Evolutionary conservation across 2,888 invertebrate genomes (phyloP), one percentile per base, ranked within the genome.

Genomic region (Microdon myrmicae): DNA sequence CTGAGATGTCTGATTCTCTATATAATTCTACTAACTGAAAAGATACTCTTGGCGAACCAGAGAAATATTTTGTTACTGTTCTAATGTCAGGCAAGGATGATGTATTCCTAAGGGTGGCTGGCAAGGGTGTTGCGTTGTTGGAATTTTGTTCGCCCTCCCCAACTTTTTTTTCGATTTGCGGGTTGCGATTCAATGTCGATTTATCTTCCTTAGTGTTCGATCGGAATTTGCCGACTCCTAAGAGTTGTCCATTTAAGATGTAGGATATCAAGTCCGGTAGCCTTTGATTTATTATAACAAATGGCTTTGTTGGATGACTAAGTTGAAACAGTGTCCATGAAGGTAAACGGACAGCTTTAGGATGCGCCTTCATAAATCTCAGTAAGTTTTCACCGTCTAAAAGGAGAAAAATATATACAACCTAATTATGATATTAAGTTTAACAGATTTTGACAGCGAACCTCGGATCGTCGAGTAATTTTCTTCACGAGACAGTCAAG

Each of bases 131-230:
- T n/a, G n/a, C n/a, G n/a, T n/a, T n/a, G n/a, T n/a, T n/a, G n/a
- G n/a, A n/a, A n/a, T n/a, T n/a, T n/a, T n/a, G n/a, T n/a, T n/a
- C n/a, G n/a, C n/a, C n/a, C n/a, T n/a, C n/a, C n/a, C n/a, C n/a
- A n/a, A n/a, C n/a, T n/a, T n/a, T n/a, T n/a, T n/a, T n/a, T n/a
- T n/a, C n/a, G n/a, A n/a, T n/a, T n/a, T n/a, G n/a, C n/a, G 14
- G 23, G 32, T 43, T 49, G 66, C 71, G 75, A 76, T 75, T 75
- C 74, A 71, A 73, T 75, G 73, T 75, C 75, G 72, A 76, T 76
- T 76, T 75, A 71, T 76, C 74, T 74, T 73, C 49, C 45, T 60
- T 60, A 60, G 47, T 43, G 39, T 45, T 59, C 41, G 41, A 59
- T 59, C 35, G 51, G 51, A 39, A 51, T 53, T 53, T 59, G 9